Evolutionary conservation across 2,888 invertebrate species (phyloP).

Genomic region (Sarcophaga carnaria): DNA sequence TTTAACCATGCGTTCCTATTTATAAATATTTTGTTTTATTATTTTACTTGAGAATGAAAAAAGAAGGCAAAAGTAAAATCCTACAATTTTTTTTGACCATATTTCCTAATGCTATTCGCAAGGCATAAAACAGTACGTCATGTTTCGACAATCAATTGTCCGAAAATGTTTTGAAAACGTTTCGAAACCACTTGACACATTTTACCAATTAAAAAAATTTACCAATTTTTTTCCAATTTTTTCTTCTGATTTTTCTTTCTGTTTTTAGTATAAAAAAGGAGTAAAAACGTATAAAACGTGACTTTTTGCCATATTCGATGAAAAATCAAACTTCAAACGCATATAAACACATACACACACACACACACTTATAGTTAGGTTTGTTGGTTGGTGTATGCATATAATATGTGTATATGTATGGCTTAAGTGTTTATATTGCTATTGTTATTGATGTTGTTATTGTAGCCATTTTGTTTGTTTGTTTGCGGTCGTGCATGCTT

Average conservation of each 20-base stretch:
- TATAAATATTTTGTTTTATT: not conserved
- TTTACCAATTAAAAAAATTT: no score
- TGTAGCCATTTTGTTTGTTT: not conserved
- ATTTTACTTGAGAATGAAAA: not conserved
- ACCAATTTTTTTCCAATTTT: not conserved
- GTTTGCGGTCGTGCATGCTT: constrained; percentile 33
- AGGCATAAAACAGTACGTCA: not conserved
- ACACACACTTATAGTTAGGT: not conserved
- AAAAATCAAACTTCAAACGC: constrained; percentile 13
- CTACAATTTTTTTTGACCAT: not conserved
- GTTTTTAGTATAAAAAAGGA: not conserved
- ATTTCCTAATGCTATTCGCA: not conserved
- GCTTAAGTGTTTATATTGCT: not conserved
- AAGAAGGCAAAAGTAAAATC: not conserved
- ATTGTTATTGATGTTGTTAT: not conserved
- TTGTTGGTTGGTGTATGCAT: not conserved
- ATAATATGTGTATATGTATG: not conserved
- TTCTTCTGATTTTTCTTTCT: no score
- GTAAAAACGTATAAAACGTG: constrained; percentile 59
- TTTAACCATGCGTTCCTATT: not conserved
- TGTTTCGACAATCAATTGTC: constrained; percentile 49
- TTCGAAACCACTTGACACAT: constrained; percentile 59
- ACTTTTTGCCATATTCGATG: constrained; percentile 45
- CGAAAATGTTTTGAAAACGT: constrained; percentile 57
- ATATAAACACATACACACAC: not conserved